These are phyloP conservation scores for Pycnomerus fuliginosus DNA, from an alignment of 2,888 invertebrate genomes.

Conservation along the genomic window DNA sequence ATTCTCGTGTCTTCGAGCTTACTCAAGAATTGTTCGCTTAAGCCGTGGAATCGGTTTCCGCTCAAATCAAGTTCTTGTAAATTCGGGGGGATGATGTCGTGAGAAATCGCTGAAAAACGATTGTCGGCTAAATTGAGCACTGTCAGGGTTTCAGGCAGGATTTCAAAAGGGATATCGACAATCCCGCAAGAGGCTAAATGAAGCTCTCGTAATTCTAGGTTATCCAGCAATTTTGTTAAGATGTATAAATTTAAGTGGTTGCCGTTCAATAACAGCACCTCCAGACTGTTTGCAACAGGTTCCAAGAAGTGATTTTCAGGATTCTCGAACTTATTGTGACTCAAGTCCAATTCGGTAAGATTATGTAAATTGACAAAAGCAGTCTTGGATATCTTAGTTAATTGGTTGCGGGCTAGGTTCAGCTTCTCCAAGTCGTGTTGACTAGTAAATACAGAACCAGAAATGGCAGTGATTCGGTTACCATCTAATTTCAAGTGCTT, in stretches of 20 bases:
- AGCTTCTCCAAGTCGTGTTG: constrained; percentile 58
- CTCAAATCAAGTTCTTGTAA: constrained; percentile 70
- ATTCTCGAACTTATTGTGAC: constrained; percentile 62
- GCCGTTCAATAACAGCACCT: constrained; percentile 68
- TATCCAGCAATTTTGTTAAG: constrained; percentile 56
- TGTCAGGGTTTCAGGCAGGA: constrained; percentile 59
- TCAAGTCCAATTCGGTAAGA: constrained; percentile 69
- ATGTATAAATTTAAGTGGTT: constrained; percentile 56
- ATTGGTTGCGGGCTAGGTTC: constrained; percentile 67
- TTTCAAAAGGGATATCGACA: constrained; percentile 57
- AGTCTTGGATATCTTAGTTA: constrained; percentile 66
- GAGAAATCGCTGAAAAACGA: constrained; percentile 60
- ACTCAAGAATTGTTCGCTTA: constrained; percentile 57
- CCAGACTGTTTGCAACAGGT: constrained; percentile 60
- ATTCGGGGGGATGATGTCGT: constrained; percentile 57
- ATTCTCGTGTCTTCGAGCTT: constrained; percentile 37
- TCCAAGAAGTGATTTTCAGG: constrained; percentile 31
- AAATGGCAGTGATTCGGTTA: constrained; percentile 70
- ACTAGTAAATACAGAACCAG: constrained; percentile 64
- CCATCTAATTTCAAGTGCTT: constrained; percentile 68
- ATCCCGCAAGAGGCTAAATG: constrained; percentile 62
- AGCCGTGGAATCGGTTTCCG: constrained; percentile 66
- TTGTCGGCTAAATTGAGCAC: constrained; percentile 73
- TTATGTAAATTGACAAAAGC: constrained; percentile 72
- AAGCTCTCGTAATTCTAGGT: constrained; percentile 58